These are phyloP conservation scores for Rotaria socialis DNA, from an alignment of 2,888 invertebrate species.

Conservation along the genomic window DNA sequence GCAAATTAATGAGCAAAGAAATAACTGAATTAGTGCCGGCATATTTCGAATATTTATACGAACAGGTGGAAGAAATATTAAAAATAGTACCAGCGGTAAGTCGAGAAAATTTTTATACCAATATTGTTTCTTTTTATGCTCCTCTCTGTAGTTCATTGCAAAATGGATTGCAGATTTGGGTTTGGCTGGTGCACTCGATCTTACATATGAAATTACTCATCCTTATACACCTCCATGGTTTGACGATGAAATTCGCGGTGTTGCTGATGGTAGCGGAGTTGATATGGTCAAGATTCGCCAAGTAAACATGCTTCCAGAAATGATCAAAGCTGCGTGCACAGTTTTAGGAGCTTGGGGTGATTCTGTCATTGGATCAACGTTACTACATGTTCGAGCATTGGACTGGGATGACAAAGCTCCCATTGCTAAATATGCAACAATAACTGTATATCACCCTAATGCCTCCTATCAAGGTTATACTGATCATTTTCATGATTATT, in stretches of 20 bases:
- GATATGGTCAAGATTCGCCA: background rate
- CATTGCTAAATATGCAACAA: conserved; percentile 10
- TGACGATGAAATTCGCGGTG: background rate
- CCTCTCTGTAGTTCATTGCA: background rate
- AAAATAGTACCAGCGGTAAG: background rate
- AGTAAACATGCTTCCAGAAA: background rate
- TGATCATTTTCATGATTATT: conserved; percentile 7
- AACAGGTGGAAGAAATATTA: background rate
- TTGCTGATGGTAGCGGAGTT: background rate
- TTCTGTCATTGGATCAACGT: background rate
- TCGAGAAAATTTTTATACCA: background rate
- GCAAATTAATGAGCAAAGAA: background rate
- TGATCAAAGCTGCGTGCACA: conserved; percentile 13
- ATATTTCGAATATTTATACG: background rate
- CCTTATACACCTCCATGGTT: conserved; percentile 13
- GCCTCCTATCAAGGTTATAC: background rate
- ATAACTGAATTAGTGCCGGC: background rate
- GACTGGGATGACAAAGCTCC: conserved; percentile 23
- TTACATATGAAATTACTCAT: conserved; percentile 9
- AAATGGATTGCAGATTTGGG: conserved; percentile 2
- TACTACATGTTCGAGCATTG: conserved; percentile 2
- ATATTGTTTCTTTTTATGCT: background rate
- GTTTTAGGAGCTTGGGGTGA: background rate
- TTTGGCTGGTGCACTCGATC: background rate
- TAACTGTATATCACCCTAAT: background rate